phyloP scores from a whole-genome alignment of 2,113 vertebrate species.

The Fulica atra region DNA sequence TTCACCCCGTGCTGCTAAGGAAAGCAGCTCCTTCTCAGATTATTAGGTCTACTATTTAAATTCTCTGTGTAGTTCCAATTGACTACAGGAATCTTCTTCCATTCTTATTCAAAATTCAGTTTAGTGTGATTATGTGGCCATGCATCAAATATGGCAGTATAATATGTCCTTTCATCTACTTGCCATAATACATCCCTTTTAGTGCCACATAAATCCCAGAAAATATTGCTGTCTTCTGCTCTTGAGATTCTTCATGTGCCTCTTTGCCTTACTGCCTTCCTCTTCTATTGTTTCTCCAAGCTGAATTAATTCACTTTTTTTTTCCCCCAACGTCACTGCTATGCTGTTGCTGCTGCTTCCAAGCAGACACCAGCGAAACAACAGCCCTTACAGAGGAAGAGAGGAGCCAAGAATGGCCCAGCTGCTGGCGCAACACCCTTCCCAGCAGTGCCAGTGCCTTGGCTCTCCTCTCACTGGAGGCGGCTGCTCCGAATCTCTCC shows the following conservation, averaged over 20 bases:
- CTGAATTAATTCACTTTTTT: conserved; percentile 56
- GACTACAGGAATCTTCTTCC: conserved; percentile 60
- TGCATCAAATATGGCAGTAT: conserved; percentile 70
- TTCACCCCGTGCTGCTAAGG: neutral
- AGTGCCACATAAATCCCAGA: conserved; percentile 69
- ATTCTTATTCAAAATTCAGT: conserved; percentile 69
- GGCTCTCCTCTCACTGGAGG: neutral
- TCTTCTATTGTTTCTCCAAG: conserved; percentile 64
- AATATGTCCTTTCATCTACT: conserved; percentile 71
- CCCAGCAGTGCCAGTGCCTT: neutral
- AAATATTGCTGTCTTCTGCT: conserved; percentile 70
- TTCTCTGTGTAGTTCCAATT: conserved; percentile 20
- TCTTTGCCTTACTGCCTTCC: conserved; percentile 67
- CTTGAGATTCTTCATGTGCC: conserved; percentile 65
- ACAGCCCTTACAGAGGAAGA: neutral
- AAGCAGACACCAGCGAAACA: neutral
- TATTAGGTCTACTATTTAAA: conserved; percentile 43
- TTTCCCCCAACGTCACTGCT: rapidly evolving
- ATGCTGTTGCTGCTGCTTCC: neutral
- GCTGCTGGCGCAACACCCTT: neutral
- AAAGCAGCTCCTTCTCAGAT: neutral
- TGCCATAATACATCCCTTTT: conserved; percentile 72
- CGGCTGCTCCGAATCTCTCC: neutral
- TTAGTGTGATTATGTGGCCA: conserved; percentile 70
- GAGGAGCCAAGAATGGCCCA: neutral